Conservation (phyloP, 2,888 invertebrate species). For the Drosophila kuntzei region DNA sequence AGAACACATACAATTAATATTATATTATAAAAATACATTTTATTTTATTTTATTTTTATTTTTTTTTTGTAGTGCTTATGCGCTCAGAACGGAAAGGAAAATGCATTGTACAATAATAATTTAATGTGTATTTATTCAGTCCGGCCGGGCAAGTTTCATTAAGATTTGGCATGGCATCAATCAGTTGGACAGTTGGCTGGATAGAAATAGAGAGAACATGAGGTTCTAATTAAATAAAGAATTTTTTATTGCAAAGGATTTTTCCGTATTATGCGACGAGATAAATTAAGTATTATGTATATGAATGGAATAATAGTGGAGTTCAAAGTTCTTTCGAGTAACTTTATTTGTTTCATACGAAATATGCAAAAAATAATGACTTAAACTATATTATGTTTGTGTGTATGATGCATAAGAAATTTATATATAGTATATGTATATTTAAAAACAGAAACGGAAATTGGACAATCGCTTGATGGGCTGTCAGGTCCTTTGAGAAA, state of each 20-base stretch:
- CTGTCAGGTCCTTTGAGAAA: slow-evolving; percentile 11
- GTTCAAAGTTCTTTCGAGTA: not conserved
- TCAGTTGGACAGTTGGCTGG: too few relatives aligned
- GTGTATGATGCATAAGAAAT: slow-evolving; percentile 4
- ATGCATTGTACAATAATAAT: slow-evolving; percentile 57
- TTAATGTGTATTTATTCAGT: slow-evolving; percentile 26
- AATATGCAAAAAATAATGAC: slow-evolving; percentile 15
- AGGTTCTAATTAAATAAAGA: too few relatives aligned
- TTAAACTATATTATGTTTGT: slow-evolving; percentile 16
- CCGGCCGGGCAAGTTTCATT: not conserved
- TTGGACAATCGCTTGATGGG: slow-evolving; percentile 6
- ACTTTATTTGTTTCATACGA: slow-evolving; percentile 3
- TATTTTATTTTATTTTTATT: not conserved
- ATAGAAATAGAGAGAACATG: too few relatives aligned
- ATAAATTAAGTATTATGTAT: too few relatives aligned
- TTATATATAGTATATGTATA: slow-evolving; percentile 4
- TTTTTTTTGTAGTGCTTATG: slow-evolving; percentile 26
- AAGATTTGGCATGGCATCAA: too few relatives aligned
- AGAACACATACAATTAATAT: slow-evolving; percentile 31
- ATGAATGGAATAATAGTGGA: not conserved
- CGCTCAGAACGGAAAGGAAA: slow-evolving; percentile 14
- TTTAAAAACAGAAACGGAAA: slow-evolving; percentile 12
- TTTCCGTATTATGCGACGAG: too few relatives aligned
- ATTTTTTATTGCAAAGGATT: too few relatives aligned
- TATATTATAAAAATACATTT: slow-evolving; percentile 27